Evolutionary conservation across 64 coral and sea anemone species (phyloP).

Genomic region (Montipora capricornis): DNA sequence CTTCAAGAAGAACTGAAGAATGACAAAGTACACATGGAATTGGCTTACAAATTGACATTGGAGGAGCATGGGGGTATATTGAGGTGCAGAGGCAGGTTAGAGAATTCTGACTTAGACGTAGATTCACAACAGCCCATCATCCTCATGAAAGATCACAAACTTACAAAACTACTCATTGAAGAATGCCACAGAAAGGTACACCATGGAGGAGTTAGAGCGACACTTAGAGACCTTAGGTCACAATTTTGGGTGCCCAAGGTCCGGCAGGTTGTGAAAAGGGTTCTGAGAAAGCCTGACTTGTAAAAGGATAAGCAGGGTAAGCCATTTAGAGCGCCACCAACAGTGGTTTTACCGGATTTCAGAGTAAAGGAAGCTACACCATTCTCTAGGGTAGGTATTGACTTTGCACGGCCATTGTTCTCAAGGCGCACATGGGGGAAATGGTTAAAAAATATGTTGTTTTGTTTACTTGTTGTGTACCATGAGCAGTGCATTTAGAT

Average conservation of each 20-base stretch:
- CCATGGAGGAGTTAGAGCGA: slow-evolving; percentile 45
- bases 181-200: slow-evolving; percentile 8
- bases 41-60: neutral
- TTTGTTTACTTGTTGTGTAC: too few species aligned
- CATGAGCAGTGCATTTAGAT: too few species aligned
- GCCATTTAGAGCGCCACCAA: neutral
- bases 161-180: slow-evolving; percentile 12
- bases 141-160: slow-evolving; percentile 14
- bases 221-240: slow-evolving; percentile 16
- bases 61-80: neutral
- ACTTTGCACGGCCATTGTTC: neutral
- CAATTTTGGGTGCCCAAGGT: slow-evolving; percentile 53
- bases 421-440: neutral
- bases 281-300: slow-evolving; percentile 8
- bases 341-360: neutral
- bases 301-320: neutral
- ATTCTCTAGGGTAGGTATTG: neutral
- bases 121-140: neutral
- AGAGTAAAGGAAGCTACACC: neutral
- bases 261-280: slow-evolving; percentile 48
- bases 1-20: neutral
- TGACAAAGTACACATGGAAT: neutral
- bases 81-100: neutral
- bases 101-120: neutral
- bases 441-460: too few species aligned